Evolutionary conservation across 2,888 invertebrate genomes (phyloP).

Genomic region (Phaonia tiefii): DNA sequence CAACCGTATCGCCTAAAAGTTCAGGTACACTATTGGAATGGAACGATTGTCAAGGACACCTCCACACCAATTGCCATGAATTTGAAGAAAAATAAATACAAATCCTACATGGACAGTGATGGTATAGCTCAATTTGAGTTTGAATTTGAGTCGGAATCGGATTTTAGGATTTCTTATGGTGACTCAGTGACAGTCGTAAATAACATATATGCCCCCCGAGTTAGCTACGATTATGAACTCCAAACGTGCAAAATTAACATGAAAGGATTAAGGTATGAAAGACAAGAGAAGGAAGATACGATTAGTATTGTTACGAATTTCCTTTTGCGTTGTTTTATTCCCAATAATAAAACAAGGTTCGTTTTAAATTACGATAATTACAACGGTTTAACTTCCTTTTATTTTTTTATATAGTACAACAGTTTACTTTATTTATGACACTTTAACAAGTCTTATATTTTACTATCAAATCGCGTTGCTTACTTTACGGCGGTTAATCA

Average conservation of each 20-base stretch:
- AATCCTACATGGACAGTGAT: slow-evolving; percentile 81
- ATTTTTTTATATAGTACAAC: too few species aligned
- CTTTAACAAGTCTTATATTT: too few species aligned
- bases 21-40: slow-evolving; percentile 86
- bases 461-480: too few species aligned
- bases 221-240: neutral
- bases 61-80: slow-evolving; percentile 59
- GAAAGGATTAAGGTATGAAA: neutral
- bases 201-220: neutral
- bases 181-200: neutral
- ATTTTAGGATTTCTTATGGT: slow-evolving; percentile 4
- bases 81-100: neutral
- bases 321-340: too few species aligned
- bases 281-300: neutral
- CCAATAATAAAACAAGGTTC: too few species aligned
- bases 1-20: slow-evolving; percentile 90
- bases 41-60: slow-evolving; percentile 83
- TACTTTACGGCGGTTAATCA: too few species aligned
- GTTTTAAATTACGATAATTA: too few species aligned
- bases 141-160: neutral
- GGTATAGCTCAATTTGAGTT: slow-evolving; percentile 84
- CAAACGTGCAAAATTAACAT: neutral
- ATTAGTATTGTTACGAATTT: too few species aligned
- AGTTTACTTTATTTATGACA: too few species aligned
- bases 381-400: too few species aligned